Evolutionary conservation across 30 jellyfish, hydroid and myxozoan genomes (phyloP).

Genomic region (Catostylus mosaicus): DNA sequence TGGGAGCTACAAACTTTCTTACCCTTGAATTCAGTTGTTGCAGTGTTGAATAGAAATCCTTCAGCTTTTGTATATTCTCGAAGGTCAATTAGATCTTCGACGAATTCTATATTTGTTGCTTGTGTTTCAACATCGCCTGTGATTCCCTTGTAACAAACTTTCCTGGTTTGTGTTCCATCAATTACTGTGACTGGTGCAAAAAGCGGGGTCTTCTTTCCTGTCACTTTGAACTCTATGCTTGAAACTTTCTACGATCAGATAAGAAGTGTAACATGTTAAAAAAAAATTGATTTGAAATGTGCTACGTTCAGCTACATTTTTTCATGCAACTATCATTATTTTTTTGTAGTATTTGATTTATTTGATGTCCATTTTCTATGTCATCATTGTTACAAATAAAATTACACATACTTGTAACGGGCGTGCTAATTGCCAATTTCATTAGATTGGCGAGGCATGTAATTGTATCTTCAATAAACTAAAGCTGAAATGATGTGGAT

Average conservation of each 20-base stretch:
- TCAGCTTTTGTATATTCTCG: conserved; percentile 33
- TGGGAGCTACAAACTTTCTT: not conserved
- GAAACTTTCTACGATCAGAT: conserved; percentile 8
- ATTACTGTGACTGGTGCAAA: not conserved
- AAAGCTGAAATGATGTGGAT: too few relatives aligned
- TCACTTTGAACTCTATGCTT: conserved; percentile 18
- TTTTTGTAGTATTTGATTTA: too few relatives aligned
- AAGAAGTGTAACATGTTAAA: too few relatives aligned
- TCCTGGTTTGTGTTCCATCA: conserved; percentile 24
- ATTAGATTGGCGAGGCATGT: too few relatives aligned
- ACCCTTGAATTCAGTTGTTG: conserved; percentile 9
- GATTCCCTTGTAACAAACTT: conserved; percentile 26
- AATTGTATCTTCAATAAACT: too few relatives aligned
- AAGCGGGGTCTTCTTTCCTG: conserved; percentile 2
- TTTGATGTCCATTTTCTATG: too few relatives aligned
- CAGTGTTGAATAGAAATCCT: conserved; percentile 37
- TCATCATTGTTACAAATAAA: too few relatives aligned
- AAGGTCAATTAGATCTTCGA: conserved; percentile 11
- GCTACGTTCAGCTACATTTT: too few relatives aligned
- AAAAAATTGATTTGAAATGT: too few relatives aligned
- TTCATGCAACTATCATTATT: too few relatives aligned
- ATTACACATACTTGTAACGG: too few relatives aligned
- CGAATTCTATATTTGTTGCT: not conserved
- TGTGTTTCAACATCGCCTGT: conserved; percentile 4
- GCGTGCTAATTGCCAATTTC: too few relatives aligned